Conservation (phyloP, 2,888 invertebrate species). For the Autographa gamma region DNA sequence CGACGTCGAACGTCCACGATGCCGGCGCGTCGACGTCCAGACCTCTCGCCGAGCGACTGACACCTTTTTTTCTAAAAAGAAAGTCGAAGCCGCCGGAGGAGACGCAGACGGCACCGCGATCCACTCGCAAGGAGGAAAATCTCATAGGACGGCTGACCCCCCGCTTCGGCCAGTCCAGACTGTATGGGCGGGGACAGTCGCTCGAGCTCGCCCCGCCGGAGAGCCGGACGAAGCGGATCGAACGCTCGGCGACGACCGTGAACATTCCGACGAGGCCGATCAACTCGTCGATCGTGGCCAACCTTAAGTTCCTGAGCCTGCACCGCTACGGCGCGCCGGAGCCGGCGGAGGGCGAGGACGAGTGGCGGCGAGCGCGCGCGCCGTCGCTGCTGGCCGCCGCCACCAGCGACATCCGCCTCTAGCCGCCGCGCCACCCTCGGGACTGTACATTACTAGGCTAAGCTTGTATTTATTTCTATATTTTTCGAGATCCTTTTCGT, state of each 20-base stretch:
- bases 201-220: conserved; percentile 76
- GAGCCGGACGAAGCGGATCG: conserved; percentile 73
- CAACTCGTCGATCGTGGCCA: conserved; percentile 82
- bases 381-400: conserved; percentile 71
- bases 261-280: conserved; percentile 78
- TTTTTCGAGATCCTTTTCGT: conserved; percentile 80
- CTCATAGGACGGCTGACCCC: conserved; percentile 83
- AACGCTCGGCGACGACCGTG: conserved; percentile 82
- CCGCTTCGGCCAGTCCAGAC: conserved; percentile 83
- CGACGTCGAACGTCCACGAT: conserved; percentile 85
- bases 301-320: conserved; percentile 82
- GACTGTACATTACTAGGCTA: conserved; percentile 58
- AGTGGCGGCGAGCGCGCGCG: conserved; percentile 60
- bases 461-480: conserved; percentile 79
- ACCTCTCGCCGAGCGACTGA: conserved; percentile 80
- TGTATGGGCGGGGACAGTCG: conserved; percentile 82
- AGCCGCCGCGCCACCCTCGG: conserved; percentile 45
- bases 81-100: conserved; percentile 79
- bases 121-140: conserved; percentile 78
- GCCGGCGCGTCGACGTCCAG: conserved; percentile 74
- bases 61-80: conserved; percentile 85
- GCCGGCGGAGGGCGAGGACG: conserved; percentile 19
- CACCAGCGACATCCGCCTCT: conserved; percentile 79
- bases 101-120: conserved; percentile 59
- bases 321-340: conserved; percentile 82